Evolutionary conservation across 2,888 invertebrate genomes (phyloP).

Genomic region (Julus scandinavius): DNA sequence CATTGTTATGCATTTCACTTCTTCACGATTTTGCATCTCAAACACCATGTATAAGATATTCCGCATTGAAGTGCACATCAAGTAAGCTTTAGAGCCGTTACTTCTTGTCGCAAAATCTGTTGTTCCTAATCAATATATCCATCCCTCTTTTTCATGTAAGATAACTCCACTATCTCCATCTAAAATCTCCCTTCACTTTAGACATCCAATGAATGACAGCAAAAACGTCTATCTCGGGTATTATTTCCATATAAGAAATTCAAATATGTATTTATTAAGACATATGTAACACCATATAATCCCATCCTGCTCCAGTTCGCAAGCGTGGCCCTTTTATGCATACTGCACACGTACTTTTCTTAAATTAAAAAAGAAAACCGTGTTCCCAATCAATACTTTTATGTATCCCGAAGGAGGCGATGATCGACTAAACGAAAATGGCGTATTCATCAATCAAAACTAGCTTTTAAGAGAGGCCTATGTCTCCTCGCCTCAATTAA

Average conservation of each 20-base stretch:
- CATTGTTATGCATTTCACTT: neutral
- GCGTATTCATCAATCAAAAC: slow-evolving; percentile 28
- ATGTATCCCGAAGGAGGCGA: slow-evolving; percentile 43
- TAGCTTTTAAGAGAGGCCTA: slow-evolving; percentile 19
- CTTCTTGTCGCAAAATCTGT: slow-evolving; percentile 49
- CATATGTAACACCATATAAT: slow-evolving; percentile 45
- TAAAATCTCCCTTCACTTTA: slow-evolving; percentile 37
- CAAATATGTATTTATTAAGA: slow-evolving; percentile 37
- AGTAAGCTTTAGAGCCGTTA: slow-evolving; percentile 28
- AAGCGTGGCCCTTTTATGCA: slow-evolving; percentile 5
- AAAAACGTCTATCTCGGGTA: slow-evolving; percentile 35
- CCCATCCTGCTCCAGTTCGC: slow-evolving; percentile 42
- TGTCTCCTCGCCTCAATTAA: neutral
- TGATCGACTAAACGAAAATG: slow-evolving; percentile 45
- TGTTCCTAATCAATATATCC: slow-evolving; percentile 51
- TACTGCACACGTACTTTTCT: slow-evolving; percentile 3
- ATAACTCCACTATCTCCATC: slow-evolving; percentile 39
- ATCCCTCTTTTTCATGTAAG: slow-evolving; percentile 23
- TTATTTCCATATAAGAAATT: slow-evolving; percentile 43
- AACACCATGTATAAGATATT: slow-evolving; percentile 14
- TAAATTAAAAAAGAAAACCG: slow-evolving; percentile 30
- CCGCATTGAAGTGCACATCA: slow-evolving; percentile 25
- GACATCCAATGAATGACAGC: slow-evolving; percentile 41
- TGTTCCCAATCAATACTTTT: slow-evolving; percentile 16
- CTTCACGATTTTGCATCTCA: neutral